Evolutionary conservation across 2,113 vertebrate genomes (phyloP), one percentile per base, ranked within the genome.

Genomic region (Neoarius graeffei): DNA sequence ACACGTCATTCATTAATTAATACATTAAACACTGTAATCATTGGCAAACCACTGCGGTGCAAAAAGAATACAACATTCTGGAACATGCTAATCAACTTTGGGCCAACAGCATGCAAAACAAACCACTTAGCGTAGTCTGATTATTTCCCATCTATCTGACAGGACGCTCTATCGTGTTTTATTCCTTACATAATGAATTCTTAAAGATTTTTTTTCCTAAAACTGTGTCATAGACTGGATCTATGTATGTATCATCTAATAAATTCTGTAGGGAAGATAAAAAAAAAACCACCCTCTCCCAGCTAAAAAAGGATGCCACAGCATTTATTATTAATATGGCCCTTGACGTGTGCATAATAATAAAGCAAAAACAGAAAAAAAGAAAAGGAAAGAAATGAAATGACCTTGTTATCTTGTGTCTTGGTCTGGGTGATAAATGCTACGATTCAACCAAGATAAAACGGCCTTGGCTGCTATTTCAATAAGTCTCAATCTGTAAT

Each of bases 291-390:
- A 11, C 0, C 94, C 95, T 95, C 96, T 91, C 92, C 92, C n/a
- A 93, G 95, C 93, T 93, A 57, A 93, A 93, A 95, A 42, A 94
- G 85, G 92, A 94, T 89, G 92, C 92, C 89, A 91, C 90, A 76
- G 93, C 92, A 95, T 96, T 92, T 92, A 96, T 96, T 96, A 97
- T 95, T 96, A 95, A 96, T 95, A 93, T 84, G 74, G 91, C 91
- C 93, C 94, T 94, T 96, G 95, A 95, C 93, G 92, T 93, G 93
- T 90, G 93, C 92, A 92, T 92, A 92, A 93, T 94, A 82, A 81
- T 30, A 59, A 57, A 81, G 54, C 9, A 81, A 23, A 50, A 93
- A 93, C 48, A 66, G 64, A 42, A 77, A 84, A 84, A 23, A 6
- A 8, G 83, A 48, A 4, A n/a, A 77, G 17, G 25, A 52, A 91